Evolutionary conservation across 2,113 vertebrate species (phyloP).

Genomic region (Ivindomyrus marchei): DNA sequence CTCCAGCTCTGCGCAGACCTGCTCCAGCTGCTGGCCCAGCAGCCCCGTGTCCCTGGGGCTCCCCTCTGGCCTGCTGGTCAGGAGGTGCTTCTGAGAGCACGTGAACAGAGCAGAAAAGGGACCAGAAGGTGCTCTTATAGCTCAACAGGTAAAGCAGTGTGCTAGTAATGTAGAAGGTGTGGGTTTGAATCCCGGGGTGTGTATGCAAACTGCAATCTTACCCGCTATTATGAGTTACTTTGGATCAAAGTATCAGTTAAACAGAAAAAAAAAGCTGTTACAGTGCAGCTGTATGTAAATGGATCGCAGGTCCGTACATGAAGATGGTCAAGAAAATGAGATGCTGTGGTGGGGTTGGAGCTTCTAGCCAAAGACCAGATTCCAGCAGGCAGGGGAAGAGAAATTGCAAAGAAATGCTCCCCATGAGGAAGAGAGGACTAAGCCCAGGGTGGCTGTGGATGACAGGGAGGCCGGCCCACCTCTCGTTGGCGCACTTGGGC

Average conservation of each 20-base stretch:
- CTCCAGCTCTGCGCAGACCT: conserved; percentile 37
- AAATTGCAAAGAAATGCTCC: not conserved
- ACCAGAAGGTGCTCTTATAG: not conserved
- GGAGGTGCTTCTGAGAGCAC: conserved; percentile 36
- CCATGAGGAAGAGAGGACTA: not conserved
- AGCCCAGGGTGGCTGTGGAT: not conserved
- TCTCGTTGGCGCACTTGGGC: conserved; percentile 41
- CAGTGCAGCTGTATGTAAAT: not conserved
- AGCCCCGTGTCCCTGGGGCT: conserved; percentile 39
- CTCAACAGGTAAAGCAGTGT: not conserved
- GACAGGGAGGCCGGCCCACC: conserved; percentile 25
- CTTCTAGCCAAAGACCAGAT: not conserved
- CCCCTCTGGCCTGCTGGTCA: conserved; percentile 37
- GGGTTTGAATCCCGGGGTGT: not conserved
- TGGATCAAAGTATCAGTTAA: not conserved
- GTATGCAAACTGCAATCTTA: not conserved
- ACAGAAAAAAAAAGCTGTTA: not conserved
- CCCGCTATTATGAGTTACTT: not conserved
- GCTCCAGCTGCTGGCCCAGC: conserved; percentile 50
- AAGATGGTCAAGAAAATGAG: not conserved
- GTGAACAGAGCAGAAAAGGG: not conserved
- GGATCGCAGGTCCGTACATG: not conserved
- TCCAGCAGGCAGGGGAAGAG: not conserved
- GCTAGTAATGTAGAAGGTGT: not conserved
- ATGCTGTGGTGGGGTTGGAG: not conserved